These are phyloP conservation scores for Xestia ashworthii DNA, from an alignment of 2,888 invertebrate species.

Conservation along the genomic window DNA sequence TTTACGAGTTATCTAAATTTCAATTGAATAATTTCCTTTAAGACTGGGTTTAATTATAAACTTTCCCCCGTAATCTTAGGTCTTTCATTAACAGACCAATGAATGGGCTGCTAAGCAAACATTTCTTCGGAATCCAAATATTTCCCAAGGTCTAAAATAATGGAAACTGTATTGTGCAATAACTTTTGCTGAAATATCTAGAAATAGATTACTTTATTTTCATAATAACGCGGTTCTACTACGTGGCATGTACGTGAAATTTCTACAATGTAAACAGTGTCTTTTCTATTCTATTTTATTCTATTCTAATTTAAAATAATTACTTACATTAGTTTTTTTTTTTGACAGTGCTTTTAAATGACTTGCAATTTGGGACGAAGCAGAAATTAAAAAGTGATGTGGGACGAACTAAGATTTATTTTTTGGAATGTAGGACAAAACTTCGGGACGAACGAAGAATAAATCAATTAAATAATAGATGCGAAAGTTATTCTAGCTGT, in stretches of 20 bases:
- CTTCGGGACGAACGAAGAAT: too few relatives aligned
- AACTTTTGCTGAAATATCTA: constrained; percentile 3
- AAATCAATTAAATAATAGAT: background rate
- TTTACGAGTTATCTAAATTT: background rate
- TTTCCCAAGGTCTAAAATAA: constrained; percentile 4
- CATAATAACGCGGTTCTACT: background rate
- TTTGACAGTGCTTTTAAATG: too few relatives aligned
- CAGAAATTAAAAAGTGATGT: too few relatives aligned
- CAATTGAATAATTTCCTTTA: background rate
- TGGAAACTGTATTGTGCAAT: background rate
- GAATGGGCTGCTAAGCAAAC: constrained; percentile 13
- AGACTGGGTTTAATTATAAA: constrained; percentile 4
- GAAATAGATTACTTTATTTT: background rate
- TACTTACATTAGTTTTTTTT: too few relatives aligned
- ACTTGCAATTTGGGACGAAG: too few relatives aligned
- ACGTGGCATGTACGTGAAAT: background rate
- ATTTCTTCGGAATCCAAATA: constrained; percentile 2
- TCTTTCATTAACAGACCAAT: background rate
- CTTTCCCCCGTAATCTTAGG: background rate
- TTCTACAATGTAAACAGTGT: constrained; percentile 7
- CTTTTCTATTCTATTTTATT: too few relatives aligned
- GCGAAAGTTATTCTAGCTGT: too few relatives aligned
- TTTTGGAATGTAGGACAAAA: too few relatives aligned
- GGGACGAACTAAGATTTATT: too few relatives aligned
- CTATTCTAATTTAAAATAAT: too few relatives aligned